Conservation (phyloP, 2,797 vertebrate species). For the Schizothorax lantsangensis region DNA sequence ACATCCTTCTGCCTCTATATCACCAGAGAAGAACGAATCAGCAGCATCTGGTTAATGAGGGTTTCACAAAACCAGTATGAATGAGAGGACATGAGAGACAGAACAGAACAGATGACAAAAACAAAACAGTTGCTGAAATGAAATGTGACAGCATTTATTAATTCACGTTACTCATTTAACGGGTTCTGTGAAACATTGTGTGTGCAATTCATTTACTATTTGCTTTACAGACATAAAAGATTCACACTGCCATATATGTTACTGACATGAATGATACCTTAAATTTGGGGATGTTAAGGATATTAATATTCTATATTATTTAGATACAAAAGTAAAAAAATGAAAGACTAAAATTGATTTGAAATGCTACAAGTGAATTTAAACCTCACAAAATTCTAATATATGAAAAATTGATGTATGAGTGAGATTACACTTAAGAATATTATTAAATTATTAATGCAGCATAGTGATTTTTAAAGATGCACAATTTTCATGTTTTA, state of each 20-base stretch:
- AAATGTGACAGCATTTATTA: background rate
- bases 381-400: background rate
- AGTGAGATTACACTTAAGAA: background rate
- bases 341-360: background rate
- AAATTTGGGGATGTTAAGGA: background rate
- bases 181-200: background rate
- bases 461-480: background rate
- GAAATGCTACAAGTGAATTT: background rate
- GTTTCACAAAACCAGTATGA: background rate
- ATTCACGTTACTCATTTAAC: background rate
- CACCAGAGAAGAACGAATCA: conserved; percentile 26
- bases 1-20: background rate
- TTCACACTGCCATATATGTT: background rate
- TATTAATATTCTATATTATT: background rate
- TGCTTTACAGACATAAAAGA: background rate
- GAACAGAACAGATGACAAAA: background rate
- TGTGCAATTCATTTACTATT: background rate
- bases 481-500: background rate
- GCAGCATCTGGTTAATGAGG: background rate
- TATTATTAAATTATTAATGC: background rate
- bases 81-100: background rate
- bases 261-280: background rate
- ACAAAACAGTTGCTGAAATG: background rate
- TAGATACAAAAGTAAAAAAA: too few species aligned
- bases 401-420: background rate